These are phyloP conservation scores for Onychorhynchus coronatus DNA, from an alignment of 2,113 vertebrate genomes.

Conservation along the genomic window DNA sequence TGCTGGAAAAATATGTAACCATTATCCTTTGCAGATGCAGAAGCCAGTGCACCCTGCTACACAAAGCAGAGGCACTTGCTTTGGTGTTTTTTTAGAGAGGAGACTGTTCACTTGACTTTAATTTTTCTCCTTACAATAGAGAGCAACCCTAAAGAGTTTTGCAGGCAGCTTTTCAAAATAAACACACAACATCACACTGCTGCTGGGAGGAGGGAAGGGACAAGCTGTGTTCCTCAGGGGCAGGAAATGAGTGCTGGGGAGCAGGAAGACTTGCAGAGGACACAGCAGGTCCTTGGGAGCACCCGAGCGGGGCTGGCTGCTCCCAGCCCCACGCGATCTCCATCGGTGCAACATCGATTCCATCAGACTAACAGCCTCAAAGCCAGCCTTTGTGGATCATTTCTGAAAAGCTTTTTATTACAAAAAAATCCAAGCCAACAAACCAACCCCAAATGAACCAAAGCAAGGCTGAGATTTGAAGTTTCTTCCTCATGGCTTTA, in stretches of 20 bases:
- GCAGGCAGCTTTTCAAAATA: conserved; percentile 19
- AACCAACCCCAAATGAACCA: background rate
- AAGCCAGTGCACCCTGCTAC: background rate
- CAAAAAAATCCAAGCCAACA: background rate
- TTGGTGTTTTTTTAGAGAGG: background rate
- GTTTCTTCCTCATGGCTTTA: background rate
- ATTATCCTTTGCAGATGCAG: background rate
- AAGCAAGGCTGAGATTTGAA: background rate
- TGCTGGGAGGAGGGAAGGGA: background rate
- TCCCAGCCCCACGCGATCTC: accelerated
- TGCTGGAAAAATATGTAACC: background rate
- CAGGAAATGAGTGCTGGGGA: background rate
- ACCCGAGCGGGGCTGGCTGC: background rate
- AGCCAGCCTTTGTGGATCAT: background rate
- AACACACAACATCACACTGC: background rate
- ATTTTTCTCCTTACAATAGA: background rate
- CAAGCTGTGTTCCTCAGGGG: background rate
- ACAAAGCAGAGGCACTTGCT: background rate
- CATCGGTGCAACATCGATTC: accelerated
- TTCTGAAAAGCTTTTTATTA: background rate
- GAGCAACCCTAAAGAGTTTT: background rate
- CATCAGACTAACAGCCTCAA: background rate
- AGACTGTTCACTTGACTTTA: background rate
- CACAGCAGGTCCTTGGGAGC: background rate
- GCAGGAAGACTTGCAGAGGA: background rate